A percentile compares a stretch with the other conserved stretches of the same genome.
phyloP scores from a whole-genome alignment of 2,888 invertebrate species.

The Alloscopus bannaensis region DNA sequence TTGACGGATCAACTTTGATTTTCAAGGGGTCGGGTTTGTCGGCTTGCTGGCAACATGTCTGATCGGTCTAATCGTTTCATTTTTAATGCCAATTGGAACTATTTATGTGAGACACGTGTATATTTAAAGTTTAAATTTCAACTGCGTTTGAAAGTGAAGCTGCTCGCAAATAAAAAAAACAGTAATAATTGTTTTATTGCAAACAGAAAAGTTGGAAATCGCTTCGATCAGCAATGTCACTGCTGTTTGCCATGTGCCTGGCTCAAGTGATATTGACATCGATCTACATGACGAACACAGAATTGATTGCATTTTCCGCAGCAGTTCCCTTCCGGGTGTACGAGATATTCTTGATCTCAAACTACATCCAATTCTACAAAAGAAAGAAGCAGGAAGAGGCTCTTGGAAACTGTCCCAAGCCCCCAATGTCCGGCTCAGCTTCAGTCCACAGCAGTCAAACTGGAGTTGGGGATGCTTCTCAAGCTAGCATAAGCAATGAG shows the following conservation, averaged over 20 bases:
- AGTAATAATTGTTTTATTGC: not conserved
- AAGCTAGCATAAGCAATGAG: no score
- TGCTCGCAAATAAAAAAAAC: no score
- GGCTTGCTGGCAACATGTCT: constrained; percentile 45
- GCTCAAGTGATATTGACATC: constrained; percentile 27
- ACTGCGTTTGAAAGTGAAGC: not conserved
- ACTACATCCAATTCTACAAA: constrained; percentile 31
- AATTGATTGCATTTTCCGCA: constrained; percentile 3
- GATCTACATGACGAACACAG: constrained; percentile 5
- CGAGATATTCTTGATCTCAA: constrained; percentile 34
- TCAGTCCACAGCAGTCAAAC: no score
- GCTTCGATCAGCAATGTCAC: constrained; percentile 37
- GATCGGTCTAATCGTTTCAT: constrained; percentile 19
- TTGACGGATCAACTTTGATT: not conserved
- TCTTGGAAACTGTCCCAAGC: not conserved
- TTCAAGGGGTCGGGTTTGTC: constrained; percentile 40
- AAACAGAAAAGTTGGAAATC: constrained; percentile 51
- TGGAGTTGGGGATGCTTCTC: no score
- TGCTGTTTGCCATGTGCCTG: constrained; percentile 35
- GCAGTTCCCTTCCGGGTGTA: constrained; percentile 31
- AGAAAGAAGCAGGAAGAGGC: constrained; percentile 27
- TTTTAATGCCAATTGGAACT: constrained; percentile 47
- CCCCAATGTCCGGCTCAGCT: no score
- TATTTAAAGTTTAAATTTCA: not conserved
- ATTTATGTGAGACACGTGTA: constrained; percentile 24